Base-by-base conservation (phyloP, 2,113 vertebrate species). In the Tretioscincus oriximinensis region DNA sequence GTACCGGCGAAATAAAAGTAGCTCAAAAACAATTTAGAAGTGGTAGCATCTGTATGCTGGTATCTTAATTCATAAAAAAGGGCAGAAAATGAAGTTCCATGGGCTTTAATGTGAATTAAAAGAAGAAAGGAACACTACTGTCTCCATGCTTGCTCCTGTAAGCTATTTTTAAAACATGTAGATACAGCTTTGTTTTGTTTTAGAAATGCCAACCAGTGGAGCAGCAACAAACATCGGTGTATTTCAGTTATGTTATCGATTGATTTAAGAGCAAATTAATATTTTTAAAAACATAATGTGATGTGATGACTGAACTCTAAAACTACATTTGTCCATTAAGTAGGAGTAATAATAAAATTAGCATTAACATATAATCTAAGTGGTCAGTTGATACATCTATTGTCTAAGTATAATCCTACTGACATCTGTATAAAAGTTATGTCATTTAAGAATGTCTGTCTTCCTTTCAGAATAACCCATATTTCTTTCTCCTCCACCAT, bases 191-290 rank as follows among this genome's bases (percentile, higher is more conserved):
- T 58, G 18, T 18, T 16, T 18, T 58, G 28, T 31, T 74, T 75
- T 54, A 35, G 35, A n/a, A 58, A 28, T 28, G 8, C 22, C 71
- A 81, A 74, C 76, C 88, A 90, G 63, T 26, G 77, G 41, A 16
- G 47, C 4, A 80, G 63, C 49, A n/a, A 75, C 45, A 49, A 58
- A 22, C 26, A 45, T 68, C 54, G 20, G 58, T 69, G 49, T n/a
- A 10, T 69, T n/a, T 60, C 12, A 60, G 21, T 60, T 29, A 22
- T 60, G 16, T 45, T 49, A 69, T 29, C 51, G 22, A 60, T 75
- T 67, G 11, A 67, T 66, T 22, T 60, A 49, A 28, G 45, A n/a
- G 26, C 24, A 28, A 60, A 68, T 18, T 64, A 67, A 54, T 35
- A 41, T 74, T 60, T 67, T 60, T 47, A 61, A 81, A 75, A 1